Base-by-base conservation (phyloP, 1,140 invertebrate genomes). In the Apis laboriosa region DNA sequence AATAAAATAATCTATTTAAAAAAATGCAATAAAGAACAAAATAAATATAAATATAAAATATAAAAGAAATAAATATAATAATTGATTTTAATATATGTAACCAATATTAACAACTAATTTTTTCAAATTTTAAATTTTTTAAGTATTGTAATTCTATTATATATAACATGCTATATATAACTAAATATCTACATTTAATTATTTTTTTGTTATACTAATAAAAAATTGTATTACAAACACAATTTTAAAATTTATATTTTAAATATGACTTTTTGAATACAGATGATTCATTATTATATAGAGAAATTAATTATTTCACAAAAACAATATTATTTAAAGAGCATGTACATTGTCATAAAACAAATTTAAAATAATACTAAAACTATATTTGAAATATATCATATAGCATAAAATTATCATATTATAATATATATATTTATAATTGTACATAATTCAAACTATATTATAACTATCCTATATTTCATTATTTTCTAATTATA, bases 251-350 rank as follows among this genome's bases (percentile, higher is more conserved):
- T 55, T 51, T 51, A 53, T 51, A 49, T 53, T 53, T 19, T 71
- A 28, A 24, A 24, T 28, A 55, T 17, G 21, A 67, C 5, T 67
- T 1, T 9, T 71, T 67, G 12, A 19, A 21, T 49, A 67, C 21
- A 67, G 11, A 28, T 64, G 61, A 64, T 64, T 72, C 21, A 56
- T 34, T 43, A 24, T 60, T 9, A 53, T 71, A 3, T 19, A 71
- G 12, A 74, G 28, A n/a, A 74, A 73, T 73, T 19, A 49, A 67
- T 5, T 43, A 5, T 49, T 71, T 55, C n/a, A 15, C 21, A 7
- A 51, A 71, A 71, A 71, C 13, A 53, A 74, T 74, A n/a, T 74
- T 43, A 56, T 43, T 60, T 77, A 51, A 64, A 55, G 15, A 53
- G 15, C 17, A 76, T 53, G 21, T 76, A 64, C n/a, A 77, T 64